Percentiles rank a stretch among this genome's conserved stretches.
These are phyloP conservation scores for Athetis lepigone DNA, from an alignment of 2,888 invertebrate species.

Conservation along the genomic window DNA sequence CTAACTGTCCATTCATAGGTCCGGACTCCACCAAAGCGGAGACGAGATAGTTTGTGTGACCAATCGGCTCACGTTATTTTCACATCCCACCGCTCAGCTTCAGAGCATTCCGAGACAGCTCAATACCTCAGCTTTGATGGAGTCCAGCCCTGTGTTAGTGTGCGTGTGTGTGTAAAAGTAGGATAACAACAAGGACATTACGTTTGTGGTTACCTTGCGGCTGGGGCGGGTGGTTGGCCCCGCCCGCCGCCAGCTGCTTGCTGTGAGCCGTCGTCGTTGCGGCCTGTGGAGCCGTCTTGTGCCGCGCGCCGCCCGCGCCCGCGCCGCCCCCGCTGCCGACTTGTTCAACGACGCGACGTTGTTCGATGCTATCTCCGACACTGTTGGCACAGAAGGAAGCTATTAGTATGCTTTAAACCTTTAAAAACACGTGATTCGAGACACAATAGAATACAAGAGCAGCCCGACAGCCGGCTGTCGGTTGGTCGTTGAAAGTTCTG, in stretches of 20 bases:
- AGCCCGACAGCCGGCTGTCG: too few species aligned
- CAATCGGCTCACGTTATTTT: too few species aligned
- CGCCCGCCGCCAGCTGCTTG: constrained; percentile 95
- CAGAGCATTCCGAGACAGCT: too few species aligned
- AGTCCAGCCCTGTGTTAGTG: constrained; percentile 42
- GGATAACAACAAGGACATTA: constrained; percentile 85
- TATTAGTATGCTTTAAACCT: too few species aligned
- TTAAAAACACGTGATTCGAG: background rate
- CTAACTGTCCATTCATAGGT: too few species aligned
- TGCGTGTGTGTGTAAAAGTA: constrained; percentile 60
- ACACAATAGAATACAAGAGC: too few species aligned
- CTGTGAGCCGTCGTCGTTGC: constrained; percentile 95
- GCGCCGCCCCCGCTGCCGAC: constrained; percentile 77
- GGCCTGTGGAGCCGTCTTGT: constrained; percentile 85
- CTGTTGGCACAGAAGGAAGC: constrained; percentile 64
- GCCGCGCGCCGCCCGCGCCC: constrained; percentile 86
- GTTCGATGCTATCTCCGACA: constrained; percentile 88
- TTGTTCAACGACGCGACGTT: constrained; percentile 74
- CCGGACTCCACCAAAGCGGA: too few species aligned
- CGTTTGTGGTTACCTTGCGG: constrained; percentile 91
- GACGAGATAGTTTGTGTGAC: too few species aligned
- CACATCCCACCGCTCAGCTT: too few species aligned
- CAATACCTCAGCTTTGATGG: too few species aligned
- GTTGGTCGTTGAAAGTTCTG: too few species aligned
- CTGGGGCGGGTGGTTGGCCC: constrained; percentile 93